These are phyloP conservation scores for Acronicta leporina DNA, from an alignment of 2,888 invertebrate genomes.

Conservation along the genomic window DNA sequence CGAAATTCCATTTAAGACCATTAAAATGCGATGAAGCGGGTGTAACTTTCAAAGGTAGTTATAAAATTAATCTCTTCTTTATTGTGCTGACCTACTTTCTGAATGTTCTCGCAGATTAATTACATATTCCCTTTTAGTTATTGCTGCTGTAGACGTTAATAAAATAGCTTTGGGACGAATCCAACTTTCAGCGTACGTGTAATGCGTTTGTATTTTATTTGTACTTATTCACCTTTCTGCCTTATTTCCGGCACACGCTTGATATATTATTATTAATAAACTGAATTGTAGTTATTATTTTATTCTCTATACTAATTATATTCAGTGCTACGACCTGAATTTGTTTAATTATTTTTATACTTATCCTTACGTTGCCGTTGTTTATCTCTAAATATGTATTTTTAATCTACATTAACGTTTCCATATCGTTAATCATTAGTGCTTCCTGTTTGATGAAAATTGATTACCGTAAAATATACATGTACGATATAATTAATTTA, in stretches of 20 bases:
- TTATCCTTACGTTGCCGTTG: too few relatives aligned
- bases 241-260: slow-evolving; percentile 23
- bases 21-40: slow-evolving; percentile 54
- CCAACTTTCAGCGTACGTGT: slow-evolving; percentile 62
- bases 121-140: slow-evolving; percentile 72
- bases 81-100: slow-evolving; percentile 72
- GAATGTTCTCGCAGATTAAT: slow-evolving; percentile 69
- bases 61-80: slow-evolving; percentile 68
- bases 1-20: slow-evolving; percentile 54
- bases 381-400: background rate
- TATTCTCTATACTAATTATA: background rate
- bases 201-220: slow-evolving; percentile 51
- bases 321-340: background rate
- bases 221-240: slow-evolving; percentile 32
- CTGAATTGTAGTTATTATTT: slow-evolving; percentile 12
- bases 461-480: slow-evolving; percentile 9
- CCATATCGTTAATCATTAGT: slow-evolving; percentile 26
- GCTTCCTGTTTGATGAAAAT: slow-evolving; percentile 43
- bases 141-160: slow-evolving; percentile 69
- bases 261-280: background rate
- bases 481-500: slow-evolving; percentile 21
- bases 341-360: background rate
- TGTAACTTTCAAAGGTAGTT: slow-evolving; percentile 58
- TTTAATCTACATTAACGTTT: slow-evolving; percentile 22
- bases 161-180: slow-evolving; percentile 68